phyloP scores from a whole-genome alignment of 53 echinoderm and acorn worm species.

The Echinarachnius parma region DNA sequence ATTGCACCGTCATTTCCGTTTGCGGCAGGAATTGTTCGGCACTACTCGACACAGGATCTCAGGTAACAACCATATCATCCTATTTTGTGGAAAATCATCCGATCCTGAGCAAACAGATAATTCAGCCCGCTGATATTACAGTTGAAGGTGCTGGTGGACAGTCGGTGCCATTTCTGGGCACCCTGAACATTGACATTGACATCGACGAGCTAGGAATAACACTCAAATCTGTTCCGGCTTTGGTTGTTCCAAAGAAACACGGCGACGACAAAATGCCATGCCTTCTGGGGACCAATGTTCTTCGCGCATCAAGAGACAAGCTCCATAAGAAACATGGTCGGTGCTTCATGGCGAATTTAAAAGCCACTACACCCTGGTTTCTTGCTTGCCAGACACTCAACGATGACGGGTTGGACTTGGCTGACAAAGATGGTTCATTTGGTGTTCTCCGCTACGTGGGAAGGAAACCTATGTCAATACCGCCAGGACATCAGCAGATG shows the following conservation, averaged over 20 bases:
- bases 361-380: conserved; percentile 12
- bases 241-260: not conserved
- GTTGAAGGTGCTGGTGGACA: conserved; percentile 42
- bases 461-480: not conserved
- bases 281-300: conserved; percentile 47
- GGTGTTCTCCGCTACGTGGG: conserved; percentile 19
- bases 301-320: conserved; percentile 14
- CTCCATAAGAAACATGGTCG: conserved; percentile 30
- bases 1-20: not conserved
- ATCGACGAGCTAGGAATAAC: not conserved
- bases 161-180: conserved; percentile 25
- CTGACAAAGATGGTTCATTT: conserved; percentile 24
- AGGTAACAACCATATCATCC: conserved; percentile 1
- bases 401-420: conserved; percentile 29
- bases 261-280: conserved; percentile 11
- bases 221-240: not conserved
- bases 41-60: conserved; percentile 15
- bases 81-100: conserved; percentile 1
- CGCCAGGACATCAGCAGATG: conserved; percentile 5
- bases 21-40: conserved; percentile 1
- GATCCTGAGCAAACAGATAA: no score
- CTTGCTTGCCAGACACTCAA: conserved; percentile 28
- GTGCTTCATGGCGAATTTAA: conserved; percentile 18
- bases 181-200: conserved; percentile 9
- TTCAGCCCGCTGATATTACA: conserved; percentile 1